Base-by-base conservation (phyloP, 1,140 invertebrate genomes). In the Dendroctonus valens region DNA sequence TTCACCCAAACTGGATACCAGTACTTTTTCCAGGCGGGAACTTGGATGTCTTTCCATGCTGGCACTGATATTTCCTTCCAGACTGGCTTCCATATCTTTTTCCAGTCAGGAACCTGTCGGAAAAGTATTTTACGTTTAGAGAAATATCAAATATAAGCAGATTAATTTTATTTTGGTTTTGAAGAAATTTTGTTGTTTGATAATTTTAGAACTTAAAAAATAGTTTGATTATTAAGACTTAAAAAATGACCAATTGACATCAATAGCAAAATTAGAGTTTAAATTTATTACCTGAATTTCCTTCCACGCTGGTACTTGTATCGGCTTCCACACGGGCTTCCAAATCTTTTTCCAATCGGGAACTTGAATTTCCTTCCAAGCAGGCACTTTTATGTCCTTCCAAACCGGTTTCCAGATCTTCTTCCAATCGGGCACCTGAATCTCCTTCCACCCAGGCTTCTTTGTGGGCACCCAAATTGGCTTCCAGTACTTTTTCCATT, bases 271-370 rank as follows among this genome's bases (percentile, higher is more conserved):
- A 4, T 46, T 46, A 46, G 1, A 52, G 15, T 8, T 8, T 52
- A 52, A 52, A 52, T 52, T 8, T 2, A 11, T 37, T 54, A 54
- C 52, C 77, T 88, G 81, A 4, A 87, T 79, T 76, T 86, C 83
- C 67, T 86, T 87, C 84, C 85, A 87, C 6, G 85, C 82, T 4
- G 86, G 85, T 7, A 85, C 82, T 76, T 86, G 79, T 5, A 83
- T 76, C 73, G 88, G 83, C 72, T 86, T 87, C 87, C 87, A 89
- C 7, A 85, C 75, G 38, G 84, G 85, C 73, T 85, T 86, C 72
- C 83, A 82, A 7, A 86, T 79, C 15, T 83, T 80, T 77, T 87
- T 87, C 84, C 84, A 87, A 57, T 82, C 82, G 15, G 83, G 82
- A 9, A 83, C 81, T 75, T 83, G 72, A 44, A 81, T 79, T 67